These are phyloP conservation scores for Coranthus polyacanthus DNA, from an alignment of 2,797 vertebrate species.

Conservation along the genomic window DNA sequence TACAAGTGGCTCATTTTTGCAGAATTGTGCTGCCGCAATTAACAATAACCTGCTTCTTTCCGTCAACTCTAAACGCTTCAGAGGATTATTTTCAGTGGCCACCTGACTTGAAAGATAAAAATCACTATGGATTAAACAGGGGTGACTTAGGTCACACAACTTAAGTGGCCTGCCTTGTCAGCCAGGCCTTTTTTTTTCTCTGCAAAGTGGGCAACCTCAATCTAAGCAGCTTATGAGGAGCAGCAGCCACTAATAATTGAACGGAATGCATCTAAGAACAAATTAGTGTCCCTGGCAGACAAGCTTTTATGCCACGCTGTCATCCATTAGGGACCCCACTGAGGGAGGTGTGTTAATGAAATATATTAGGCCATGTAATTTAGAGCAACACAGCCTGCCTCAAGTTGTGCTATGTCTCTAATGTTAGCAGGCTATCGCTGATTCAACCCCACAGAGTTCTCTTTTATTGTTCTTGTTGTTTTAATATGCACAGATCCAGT, in stretches of 20 bases:
- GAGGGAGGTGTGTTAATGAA: constrained; percentile 80
- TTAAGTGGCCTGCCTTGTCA: constrained; percentile 72
- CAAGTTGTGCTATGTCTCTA: constrained; percentile 52
- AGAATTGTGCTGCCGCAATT: constrained; percentile 34
- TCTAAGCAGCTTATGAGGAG: constrained; percentile 74
- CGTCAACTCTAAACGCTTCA: constrained; percentile 48
- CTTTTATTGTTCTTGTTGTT: constrained; percentile 68
- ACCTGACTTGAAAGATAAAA: constrained; percentile 73
- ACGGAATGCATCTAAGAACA: constrained; percentile 77
- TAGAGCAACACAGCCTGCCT: constrained; percentile 70
- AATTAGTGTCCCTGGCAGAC: constrained; percentile 72
- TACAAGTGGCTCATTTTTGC: constrained; percentile 13
- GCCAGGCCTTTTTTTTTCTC: constrained; percentile 30
- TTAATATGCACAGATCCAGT: constrained; percentile 67
- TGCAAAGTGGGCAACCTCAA: constrained; percentile 66
- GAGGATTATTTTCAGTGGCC: constrained; percentile 65
- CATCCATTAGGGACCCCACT: constrained; percentile 75
- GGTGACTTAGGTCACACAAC: constrained; percentile 62
- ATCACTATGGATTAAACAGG: constrained; percentile 69
- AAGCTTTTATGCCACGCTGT: constrained; percentile 73
- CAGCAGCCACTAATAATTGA: constrained; percentile 76
- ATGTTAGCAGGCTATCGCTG: constrained; percentile 64
- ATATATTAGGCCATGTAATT: constrained; percentile 80
- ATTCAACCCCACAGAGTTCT: constrained; percentile 52
- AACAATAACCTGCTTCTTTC: constrained; percentile 57